Percentiles rank a stretch among this genome's conserved stretches.
These are phyloP conservation scores for Caenorhabditis sinica DNA, from an alignment of 2,888 invertebrate genomes.

Conservation along the genomic window DNA sequence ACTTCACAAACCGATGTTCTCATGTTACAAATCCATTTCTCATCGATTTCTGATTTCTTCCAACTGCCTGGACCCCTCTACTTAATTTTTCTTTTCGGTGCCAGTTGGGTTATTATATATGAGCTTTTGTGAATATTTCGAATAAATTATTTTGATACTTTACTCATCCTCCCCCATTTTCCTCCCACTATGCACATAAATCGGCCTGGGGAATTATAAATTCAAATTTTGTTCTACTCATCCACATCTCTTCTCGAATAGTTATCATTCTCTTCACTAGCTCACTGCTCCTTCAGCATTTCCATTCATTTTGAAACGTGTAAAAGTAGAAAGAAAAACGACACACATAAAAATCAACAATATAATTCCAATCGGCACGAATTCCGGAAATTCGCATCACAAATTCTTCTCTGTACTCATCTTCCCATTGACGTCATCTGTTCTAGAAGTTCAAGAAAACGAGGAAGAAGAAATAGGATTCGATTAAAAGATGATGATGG, in stretches of 20 bases:
- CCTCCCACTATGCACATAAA: slow-evolving; percentile 27
- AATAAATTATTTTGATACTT: slow-evolving; percentile 31
- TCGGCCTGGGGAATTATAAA: slow-evolving; percentile 39
- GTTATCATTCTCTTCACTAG: background rate
- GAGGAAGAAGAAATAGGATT: slow-evolving; percentile 39
- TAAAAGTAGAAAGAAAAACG: background rate
- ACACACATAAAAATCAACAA: slow-evolving; percentile 17
- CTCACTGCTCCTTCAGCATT: background rate
- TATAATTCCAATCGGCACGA: slow-evolving; percentile 38
- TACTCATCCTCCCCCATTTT: background rate
- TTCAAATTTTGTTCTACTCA: slow-evolving; percentile 31
- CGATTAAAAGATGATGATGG: slow-evolving; percentile 21
- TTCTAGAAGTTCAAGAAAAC: slow-evolving; percentile 19
- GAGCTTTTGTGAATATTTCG: slow-evolving; percentile 10
- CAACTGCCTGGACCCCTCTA: background rate
- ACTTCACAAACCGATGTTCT: slow-evolving; percentile 30
- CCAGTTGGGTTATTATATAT: slow-evolving; percentile 1
- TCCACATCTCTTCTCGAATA: background rate
- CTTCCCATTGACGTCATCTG: slow-evolving; percentile 38
- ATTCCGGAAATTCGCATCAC: slow-evolving; percentile 63
- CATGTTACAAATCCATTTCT: slow-evolving; percentile 53
- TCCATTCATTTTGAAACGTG: slow-evolving; percentile 10
- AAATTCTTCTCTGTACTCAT: slow-evolving; percentile 4
- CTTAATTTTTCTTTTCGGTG: background rate
- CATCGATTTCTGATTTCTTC: slow-evolving; percentile 27